Evolutionary conservation across 2,797 vertebrate genomes (phyloP).

Genomic region (Telmatherina bonti): DNA sequence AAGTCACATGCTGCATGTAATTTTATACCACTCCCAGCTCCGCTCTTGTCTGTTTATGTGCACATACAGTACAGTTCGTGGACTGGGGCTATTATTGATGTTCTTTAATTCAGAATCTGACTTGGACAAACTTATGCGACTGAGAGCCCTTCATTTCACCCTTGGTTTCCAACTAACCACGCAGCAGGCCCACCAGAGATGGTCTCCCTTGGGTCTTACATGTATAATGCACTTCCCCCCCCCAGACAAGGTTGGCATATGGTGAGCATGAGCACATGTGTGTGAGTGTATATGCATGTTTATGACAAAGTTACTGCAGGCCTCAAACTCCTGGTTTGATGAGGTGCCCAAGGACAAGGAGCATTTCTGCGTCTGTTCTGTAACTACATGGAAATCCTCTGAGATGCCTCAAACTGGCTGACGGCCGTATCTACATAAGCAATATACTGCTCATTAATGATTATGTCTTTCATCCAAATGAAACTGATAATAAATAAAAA

Average conservation of each 20-base stretch:
- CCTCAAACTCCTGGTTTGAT: slow-evolving; percentile 11
- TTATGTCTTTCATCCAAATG: slow-evolving; percentile 14
- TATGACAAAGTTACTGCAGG: slow-evolving; percentile 17
- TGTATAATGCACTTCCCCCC: slow-evolving; percentile 34
- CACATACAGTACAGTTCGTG: slow-evolving; percentile 3
- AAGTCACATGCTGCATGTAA: slow-evolving; percentile 27
- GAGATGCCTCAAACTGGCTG: no score
- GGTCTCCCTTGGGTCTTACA: slow-evolving; percentile 17
- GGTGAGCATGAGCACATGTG: slow-evolving; percentile 18
- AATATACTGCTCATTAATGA: no score
- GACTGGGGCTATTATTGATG: slow-evolving; percentile 8
- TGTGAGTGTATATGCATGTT: slow-evolving; percentile 2
- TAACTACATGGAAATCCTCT: background rate
- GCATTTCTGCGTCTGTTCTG: slow-evolving; percentile 13
- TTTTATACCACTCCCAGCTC: slow-evolving; percentile 21
- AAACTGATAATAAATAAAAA: slow-evolving; percentile 10
- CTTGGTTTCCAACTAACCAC: slow-evolving; percentile 22
- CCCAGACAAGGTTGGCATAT: slow-evolving; percentile 24
- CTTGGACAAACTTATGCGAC: slow-evolving; percentile 29
- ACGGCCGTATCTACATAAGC: no score
- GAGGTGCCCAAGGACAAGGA: slow-evolving; percentile 16
- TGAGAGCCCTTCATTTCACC: slow-evolving; percentile 30
- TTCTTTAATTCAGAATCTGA: slow-evolving; percentile 33
- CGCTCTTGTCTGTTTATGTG: slow-evolving; percentile 18
- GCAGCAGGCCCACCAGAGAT: slow-evolving; percentile 18